These are phyloP conservation scores for Podiceps cristatus DNA, from an alignment of 2,113 vertebrate genomes.

Conservation along the genomic window DNA sequence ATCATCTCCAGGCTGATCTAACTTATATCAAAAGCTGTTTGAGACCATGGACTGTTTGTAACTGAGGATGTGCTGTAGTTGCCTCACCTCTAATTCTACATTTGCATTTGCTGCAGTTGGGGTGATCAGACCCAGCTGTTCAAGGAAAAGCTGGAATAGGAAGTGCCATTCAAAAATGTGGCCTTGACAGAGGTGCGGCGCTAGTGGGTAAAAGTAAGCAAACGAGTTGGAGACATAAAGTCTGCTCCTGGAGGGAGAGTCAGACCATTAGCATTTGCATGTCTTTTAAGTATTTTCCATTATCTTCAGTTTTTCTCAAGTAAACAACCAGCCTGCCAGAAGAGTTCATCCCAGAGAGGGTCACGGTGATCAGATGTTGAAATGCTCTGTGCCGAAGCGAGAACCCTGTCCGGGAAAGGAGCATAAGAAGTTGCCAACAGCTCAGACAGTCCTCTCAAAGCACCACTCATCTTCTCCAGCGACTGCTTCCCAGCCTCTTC, in stretches of 20 bases:
- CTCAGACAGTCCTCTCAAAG: background rate
- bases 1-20: background rate
- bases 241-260: background rate
- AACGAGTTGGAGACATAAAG: background rate
- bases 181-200: background rate
- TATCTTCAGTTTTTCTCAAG: background rate
- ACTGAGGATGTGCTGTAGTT: background rate
- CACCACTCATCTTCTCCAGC: accelerated
- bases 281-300: background rate
- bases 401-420: background rate
- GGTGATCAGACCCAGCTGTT: background rate
- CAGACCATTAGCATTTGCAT: background rate
- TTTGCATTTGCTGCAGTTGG: background rate
- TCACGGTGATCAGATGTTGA: background rate
- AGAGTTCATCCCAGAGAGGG: background rate
- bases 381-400: background rate
- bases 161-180: background rate
- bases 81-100: background rate
- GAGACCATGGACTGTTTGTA: background rate
- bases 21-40: background rate
- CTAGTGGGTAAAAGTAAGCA: background rate
- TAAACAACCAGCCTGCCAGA: background rate
- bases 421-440: background rate
- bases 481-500: background rate
- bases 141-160: background rate